Evolutionary conservation across 2,113 vertebrate genomes (phyloP).

Genomic region (Solea senegalensis): DNA sequence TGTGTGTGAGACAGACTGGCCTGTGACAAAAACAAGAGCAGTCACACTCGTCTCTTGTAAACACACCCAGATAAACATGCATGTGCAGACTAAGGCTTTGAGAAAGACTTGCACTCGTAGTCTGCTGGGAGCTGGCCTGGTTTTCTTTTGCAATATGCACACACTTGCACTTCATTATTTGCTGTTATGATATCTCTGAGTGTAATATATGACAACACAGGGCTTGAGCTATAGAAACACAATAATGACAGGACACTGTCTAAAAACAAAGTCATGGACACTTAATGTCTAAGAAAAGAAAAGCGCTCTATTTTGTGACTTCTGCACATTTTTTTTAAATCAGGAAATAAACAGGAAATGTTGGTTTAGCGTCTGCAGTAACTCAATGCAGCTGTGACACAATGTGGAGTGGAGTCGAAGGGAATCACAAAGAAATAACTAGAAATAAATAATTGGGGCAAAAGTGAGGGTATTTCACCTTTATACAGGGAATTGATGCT

Average conservation of each 20-base stretch:
- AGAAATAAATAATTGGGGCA: no score
- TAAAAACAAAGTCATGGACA: no score
- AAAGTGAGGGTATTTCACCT: no score
- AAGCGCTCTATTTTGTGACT: no score
- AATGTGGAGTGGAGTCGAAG: no score
- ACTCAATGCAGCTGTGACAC: no score
- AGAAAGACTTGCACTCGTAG: conserved; percentile 8
- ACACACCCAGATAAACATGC: conserved; percentile 12
- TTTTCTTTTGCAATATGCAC: conserved; percentile 49
- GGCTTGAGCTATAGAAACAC: conserved; percentile 29
- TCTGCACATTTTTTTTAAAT: no score
- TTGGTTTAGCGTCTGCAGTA: no score
- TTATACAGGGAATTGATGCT: no score
- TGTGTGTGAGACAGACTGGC: conserved; percentile 23
- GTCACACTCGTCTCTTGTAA: conserved; percentile 24
- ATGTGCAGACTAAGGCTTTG: conserved; percentile 33
- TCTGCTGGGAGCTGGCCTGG: conserved; percentile 74
- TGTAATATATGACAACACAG: conserved; percentile 18
- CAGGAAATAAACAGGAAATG: no score
- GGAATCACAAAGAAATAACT: no score
- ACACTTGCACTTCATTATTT: conserved; percentile 9
- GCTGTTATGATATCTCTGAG: conserved; percentile 5
- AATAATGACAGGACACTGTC: neutral
- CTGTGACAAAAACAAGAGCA: conserved; percentile 49
- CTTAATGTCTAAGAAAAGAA: no score